Percentiles rank a stretch among this genome's conserved stretches.
phyloP scores from a whole-genome alignment of 2,888 invertebrate species.

The Scaptomyza caliginosa region DNA sequence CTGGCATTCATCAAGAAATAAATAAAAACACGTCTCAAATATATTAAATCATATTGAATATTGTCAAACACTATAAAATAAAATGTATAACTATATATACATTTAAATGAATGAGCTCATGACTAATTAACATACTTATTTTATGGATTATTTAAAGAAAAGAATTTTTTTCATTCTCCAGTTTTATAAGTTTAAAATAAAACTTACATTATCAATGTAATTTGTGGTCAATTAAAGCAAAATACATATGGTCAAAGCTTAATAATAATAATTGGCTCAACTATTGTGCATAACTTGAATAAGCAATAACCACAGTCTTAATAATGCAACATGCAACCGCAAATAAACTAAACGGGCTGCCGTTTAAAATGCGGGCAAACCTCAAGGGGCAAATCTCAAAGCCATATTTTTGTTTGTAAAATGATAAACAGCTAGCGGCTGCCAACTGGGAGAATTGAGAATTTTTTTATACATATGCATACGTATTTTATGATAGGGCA shows the following conservation, averaged over 20 bases:
- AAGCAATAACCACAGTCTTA: not conserved
- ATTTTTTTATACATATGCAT: not conserved
- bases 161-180: too few species aligned
- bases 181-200: too few species aligned
- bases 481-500: constrained; percentile 20
- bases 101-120: constrained; percentile 1
- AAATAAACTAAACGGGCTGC: constrained; percentile 17
- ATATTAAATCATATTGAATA: too few species aligned
- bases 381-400: constrained; percentile 47
- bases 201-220: too few species aligned
- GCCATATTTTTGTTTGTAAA: constrained; percentile 23
- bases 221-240: too few species aligned
- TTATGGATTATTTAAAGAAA: too few species aligned
- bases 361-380: constrained; percentile 25
- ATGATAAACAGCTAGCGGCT: constrained; percentile 38
- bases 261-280: not conserved
- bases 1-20: too few species aligned
- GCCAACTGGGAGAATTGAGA: constrained; percentile 6
- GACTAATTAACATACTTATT: constrained; percentile 3
- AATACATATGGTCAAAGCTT: too few species aligned
- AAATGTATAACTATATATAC: not conserved
- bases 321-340: constrained; percentile 10
- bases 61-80: not conserved
- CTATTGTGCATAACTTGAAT: not conserved
- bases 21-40: too few species aligned